Evolutionary conservation across 2,797 vertebrate genomes (phyloP), one percentile per base, ranked within the genome.

Genomic region (Yasuhikotakia modesta): DNA sequence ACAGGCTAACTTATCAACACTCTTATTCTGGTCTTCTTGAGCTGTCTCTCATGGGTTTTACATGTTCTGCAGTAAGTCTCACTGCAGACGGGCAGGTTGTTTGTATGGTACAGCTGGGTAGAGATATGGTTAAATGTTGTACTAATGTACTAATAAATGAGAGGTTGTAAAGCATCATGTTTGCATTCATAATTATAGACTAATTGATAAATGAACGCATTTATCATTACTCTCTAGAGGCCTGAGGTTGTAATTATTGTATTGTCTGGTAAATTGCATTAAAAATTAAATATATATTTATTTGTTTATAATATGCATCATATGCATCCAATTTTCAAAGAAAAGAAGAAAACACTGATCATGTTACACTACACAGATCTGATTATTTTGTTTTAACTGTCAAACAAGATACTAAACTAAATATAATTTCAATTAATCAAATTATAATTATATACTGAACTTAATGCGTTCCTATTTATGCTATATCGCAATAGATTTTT

Each of bases 1-100:
- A 79, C 46, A 61, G 77, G 79, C 79, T 68, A 73, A 78, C 73
- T 70, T 75, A 75, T 83, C 81, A 79, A 70, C 53, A 11, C 73
- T 67, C 79, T 77, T 48, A 70, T 77, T 24, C 73, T 21, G 14
- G 27, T 6, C 6, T 1, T 69, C 60, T 79, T 57, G 52, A 79
- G 45, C 61, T 50, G 30, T 66, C 74, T 65, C 75, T 72, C n/a
- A 14, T 22, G 48, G 70, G 61, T 76, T 75, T 12, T 61, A 7
- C 3, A 43, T 74, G 66, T 72, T 72, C 24, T 61, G 46, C 17
- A 19, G 27, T 43, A 65, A 52, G 52, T 69, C 35, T 43, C n/a
- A 35, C 30, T 43, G 45, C 46, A 50, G 2, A 27, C 19, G 46
- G 73, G 46, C 27, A 17, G 27, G 35, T 24, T 63, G 65, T 24